A percentile compares a stretch with the other conserved stretches of the same genome.
These are phyloP conservation scores for Brachionus paranguensis DNA, from an alignment of 1,140 invertebrate species.

Conservation along the genomic window DNA sequence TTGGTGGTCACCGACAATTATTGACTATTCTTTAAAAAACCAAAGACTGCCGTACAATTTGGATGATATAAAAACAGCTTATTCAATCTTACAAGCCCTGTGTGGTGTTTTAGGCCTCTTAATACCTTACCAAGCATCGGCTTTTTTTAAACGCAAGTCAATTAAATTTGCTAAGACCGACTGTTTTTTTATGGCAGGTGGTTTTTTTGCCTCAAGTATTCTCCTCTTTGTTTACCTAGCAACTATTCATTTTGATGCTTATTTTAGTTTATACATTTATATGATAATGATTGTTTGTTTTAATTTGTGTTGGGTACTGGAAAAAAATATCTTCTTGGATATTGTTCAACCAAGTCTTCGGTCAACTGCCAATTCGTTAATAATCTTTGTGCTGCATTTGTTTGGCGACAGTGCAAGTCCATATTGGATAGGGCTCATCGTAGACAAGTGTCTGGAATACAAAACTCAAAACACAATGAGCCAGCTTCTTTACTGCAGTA, in stretches of 20 bases:
- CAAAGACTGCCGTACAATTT: not conserved
- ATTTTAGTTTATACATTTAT: conserved; percentile 18
- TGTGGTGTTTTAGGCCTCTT: conserved; percentile 14
- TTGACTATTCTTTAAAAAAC: conserved; percentile 23
- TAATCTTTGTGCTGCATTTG: conserved; percentile 33
- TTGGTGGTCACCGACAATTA: conserved; percentile 28
- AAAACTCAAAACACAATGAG: not conserved
- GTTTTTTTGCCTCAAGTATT: conserved; percentile 27
- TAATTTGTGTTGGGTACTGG: conserved; percentile 30
- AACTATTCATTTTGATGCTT: conserved; percentile 2
- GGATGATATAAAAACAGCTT: conserved; percentile 15
- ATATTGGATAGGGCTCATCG: conserved; percentile 30
- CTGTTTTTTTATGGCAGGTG: conserved; percentile 14
- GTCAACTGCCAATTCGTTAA: conserved; percentile 14
- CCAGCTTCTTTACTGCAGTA: not conserved
- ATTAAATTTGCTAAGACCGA: conserved; percentile 14
- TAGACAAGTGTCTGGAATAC: not conserved
- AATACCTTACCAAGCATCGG: conserved; percentile 22
- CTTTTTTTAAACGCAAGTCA: conserved; percentile 15
- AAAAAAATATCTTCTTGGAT: conserved; percentile 31
- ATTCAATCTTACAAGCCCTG: conserved; percentile 24
- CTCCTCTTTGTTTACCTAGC: not conserved
- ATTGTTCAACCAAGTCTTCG: conserved; percentile 4
- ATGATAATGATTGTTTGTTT: conserved; percentile 22
- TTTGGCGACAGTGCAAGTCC: conserved; percentile 35